phyloP scores from a whole-genome alignment of 2,797 vertebrate genomes.

The Adrianichthys oophorus region DNA sequence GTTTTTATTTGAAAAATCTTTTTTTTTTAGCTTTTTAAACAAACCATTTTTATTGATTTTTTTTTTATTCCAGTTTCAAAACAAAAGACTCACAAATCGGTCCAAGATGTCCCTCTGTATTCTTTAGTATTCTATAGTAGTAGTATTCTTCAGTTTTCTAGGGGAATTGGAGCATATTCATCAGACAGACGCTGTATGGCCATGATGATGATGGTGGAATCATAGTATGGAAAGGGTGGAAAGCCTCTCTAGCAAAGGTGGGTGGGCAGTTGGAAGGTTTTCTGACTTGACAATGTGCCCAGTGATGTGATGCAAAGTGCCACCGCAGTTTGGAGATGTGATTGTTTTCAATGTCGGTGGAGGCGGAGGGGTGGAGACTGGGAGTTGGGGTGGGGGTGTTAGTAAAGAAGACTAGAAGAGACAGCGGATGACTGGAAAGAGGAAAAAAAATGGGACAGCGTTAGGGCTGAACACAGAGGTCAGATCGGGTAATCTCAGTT shows the following conservation, averaged over 20 bases:
- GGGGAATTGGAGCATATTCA: constrained; percentile 62
- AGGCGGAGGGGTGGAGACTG: constrained; percentile 1
- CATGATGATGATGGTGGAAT: not conserved
- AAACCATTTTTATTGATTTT: too few species aligned
- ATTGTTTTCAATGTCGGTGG: constrained; percentile 31
- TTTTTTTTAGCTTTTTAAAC: too few species aligned
- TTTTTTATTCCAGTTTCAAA: too few species aligned
- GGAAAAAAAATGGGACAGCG: not conserved
- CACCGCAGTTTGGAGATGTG: constrained; percentile 34
- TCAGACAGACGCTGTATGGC: constrained; percentile 23
- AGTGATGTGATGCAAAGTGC: not conserved
- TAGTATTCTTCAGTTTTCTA: constrained; percentile 7
- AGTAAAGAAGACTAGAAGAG: not conserved
- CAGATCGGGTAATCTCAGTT: too few species aligned
- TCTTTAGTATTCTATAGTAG: constrained; percentile 11
- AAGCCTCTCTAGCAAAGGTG: too few species aligned
- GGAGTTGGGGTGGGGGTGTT: not conserved
- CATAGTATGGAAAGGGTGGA: too few species aligned
- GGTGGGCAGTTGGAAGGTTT: too few species aligned
- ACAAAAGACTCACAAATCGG: constrained; percentile 7
- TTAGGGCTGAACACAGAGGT: not conserved
- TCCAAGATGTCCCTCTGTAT: constrained; percentile 16
- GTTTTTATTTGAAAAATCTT: too few species aligned
- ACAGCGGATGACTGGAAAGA: not conserved
- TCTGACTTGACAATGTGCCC: too few species aligned